A percentile compares a stretch with the other conserved stretches of the same genome.
Conservation (phyloP, 2,888 invertebrate genomes). For the Drosophila anomalata region DNA sequence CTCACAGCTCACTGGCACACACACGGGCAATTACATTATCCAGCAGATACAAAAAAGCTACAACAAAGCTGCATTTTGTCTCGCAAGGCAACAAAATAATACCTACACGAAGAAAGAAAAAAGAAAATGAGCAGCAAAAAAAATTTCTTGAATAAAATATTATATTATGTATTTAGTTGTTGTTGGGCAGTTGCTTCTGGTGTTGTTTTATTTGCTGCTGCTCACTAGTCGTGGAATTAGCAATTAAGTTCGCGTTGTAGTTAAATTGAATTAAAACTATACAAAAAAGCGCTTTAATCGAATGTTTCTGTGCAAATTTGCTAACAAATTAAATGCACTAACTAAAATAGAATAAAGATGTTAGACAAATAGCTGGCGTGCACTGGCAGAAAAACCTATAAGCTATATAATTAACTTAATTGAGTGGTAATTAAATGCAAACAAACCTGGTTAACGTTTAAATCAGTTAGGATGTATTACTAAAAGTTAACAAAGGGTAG, state of each 20-base stretch:
- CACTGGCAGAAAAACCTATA: neutral
- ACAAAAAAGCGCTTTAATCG: constrained; percentile 63
- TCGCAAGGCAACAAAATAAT: constrained; percentile 40
- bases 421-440: neutral
- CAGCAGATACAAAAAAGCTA: constrained; percentile 22
- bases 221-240: constrained; percentile 55
- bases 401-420: neutral
- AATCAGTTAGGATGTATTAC: neutral
- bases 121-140: constrained; percentile 33
- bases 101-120: constrained; percentile 39
- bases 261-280: constrained; percentile 76
- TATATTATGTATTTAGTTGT: constrained; percentile 10
- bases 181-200: constrained; percentile 12
- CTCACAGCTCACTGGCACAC: constrained; percentile 31
- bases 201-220: constrained; percentile 18
- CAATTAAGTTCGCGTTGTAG: constrained; percentile 63
- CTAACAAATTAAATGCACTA: constrained; percentile 41
- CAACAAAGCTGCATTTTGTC: constrained; percentile 54
- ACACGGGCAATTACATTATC: constrained; percentile 55
- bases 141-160: constrained; percentile 31
- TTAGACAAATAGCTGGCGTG: constrained; percentile 35
- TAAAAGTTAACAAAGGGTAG: neutral
- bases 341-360: constrained; percentile 24
- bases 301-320: constrained; percentile 61
- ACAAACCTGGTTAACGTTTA: neutral